Percentiles rank a stretch among this genome's conserved stretches.
Conservation (phyloP, 30 jellyfish, hydroid and myxozoan genomes). For the Aurelia coerulea region DNA sequence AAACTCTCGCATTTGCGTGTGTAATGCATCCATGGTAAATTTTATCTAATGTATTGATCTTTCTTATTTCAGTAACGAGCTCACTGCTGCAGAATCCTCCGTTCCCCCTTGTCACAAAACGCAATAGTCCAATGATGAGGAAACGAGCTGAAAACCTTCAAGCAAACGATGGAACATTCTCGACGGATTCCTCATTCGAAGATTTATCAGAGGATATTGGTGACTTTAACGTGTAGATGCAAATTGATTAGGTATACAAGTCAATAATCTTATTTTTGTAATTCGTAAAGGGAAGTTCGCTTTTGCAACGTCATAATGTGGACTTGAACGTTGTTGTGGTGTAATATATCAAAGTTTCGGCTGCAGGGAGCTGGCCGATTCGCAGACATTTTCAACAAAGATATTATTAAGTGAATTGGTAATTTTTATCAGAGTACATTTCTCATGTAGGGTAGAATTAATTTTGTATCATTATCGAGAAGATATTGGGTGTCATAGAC, state of each 20-base stretch:
- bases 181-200: slow-evolving; percentile 63
- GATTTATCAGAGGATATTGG: slow-evolving; percentile 46
- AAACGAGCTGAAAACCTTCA: slow-evolving; percentile 2
- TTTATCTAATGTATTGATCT: background rate
- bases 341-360: no score
- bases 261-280: background rate
- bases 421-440: no score
- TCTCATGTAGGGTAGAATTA: no score
- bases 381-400: no score
- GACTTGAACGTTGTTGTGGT: no score
- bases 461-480: no score
- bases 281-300: background rate
- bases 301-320: no score
- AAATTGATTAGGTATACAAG: background rate
- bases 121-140: background rate
- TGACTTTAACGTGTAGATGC: slow-evolving; percentile 8
- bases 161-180: slow-evolving; percentile 29
- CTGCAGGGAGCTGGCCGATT: no score
- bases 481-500: no score
- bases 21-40: background rate
- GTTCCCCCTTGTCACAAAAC: slow-evolving; percentile 1
- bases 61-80: background rate
- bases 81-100: slow-evolving; percentile 37
- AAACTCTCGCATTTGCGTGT: background rate
- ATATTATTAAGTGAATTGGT: no score